These are phyloP conservation scores for Ceramica pisi DNA, from an alignment of 2,888 invertebrate species.

Conservation along the genomic window DNA sequence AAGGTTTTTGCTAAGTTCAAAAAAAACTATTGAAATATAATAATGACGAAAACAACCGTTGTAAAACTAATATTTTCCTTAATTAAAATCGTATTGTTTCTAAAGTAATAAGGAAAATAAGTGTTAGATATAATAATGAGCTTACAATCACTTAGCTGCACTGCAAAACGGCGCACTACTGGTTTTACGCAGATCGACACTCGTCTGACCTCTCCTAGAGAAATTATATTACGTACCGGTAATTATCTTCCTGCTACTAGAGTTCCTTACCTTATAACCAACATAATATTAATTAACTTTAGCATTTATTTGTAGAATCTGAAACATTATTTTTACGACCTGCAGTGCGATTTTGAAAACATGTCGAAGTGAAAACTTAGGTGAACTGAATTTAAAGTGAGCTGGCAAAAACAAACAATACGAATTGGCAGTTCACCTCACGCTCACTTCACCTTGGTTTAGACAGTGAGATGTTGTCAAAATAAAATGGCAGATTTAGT, in stretches of 20 bases:
- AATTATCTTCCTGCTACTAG: slow-evolving; percentile 7
- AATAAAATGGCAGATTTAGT: background rate
- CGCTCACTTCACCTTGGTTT: too few species aligned
- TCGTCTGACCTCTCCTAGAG: slow-evolving; percentile 14
- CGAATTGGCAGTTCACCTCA: too few species aligned
- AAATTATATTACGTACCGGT: slow-evolving; percentile 9
- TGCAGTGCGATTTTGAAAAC: too few species aligned
- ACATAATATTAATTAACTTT: background rate
- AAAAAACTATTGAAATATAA: too few species aligned
- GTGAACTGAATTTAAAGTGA: too few species aligned
- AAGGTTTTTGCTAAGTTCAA: too few species aligned
- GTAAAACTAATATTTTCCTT: too few species aligned
- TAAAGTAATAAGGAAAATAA: background rate
- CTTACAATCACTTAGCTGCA: background rate
- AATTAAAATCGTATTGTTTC: background rate
- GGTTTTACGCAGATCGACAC: slow-evolving; percentile 12
- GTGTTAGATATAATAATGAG: background rate
- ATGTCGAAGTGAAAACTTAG: too few species aligned
- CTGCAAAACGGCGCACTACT: slow-evolving; percentile 20
- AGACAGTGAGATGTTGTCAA: too few species aligned
- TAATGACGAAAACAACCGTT: too few species aligned
- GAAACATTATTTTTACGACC: background rate
- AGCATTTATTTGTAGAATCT: background rate
- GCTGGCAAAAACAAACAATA: too few species aligned
- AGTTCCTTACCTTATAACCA: background rate